These are phyloP conservation scores for Verasper variegatus DNA, from an alignment of 2,113 vertebrate species.

Conservation along the genomic window DNA sequence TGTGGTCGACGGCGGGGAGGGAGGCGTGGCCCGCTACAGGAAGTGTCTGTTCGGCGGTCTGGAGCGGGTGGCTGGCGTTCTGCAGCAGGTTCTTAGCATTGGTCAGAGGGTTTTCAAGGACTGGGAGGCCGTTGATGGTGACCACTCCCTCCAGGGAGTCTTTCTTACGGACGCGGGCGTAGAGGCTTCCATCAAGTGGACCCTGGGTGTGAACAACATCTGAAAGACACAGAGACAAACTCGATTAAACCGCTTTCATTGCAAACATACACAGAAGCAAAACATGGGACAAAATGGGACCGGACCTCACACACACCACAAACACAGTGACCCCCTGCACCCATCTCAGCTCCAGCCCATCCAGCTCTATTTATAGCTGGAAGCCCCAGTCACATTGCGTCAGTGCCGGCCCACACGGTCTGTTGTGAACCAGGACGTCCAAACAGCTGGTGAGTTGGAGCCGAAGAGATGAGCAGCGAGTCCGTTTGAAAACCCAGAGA, in stretches of 20 bases:
- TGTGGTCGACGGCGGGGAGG: slow-evolving; percentile 89
- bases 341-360: slow-evolving; percentile 34
- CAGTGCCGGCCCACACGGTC: slow-evolving; percentile 53
- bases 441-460: slow-evolving; percentile 50
- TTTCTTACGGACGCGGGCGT: slow-evolving; percentile 95
- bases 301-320: slow-evolving; percentile 9
- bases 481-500: slow-evolving; percentile 25
- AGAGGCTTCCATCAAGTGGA: slow-evolving; percentile 94
- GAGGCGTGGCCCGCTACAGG: slow-evolving; percentile 75
- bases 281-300: neutral
- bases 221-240: slow-evolving; percentile 68
- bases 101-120: slow-evolving; percentile 66
- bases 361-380: slow-evolving; percentile 67
- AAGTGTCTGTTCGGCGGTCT: slow-evolving; percentile 89
- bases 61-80: slow-evolving; percentile 68
- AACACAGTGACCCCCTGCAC: slow-evolving; percentile 47
- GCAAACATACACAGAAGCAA: neutral
- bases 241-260: neutral
- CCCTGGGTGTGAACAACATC: slow-evolving; percentile 94
- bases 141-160: slow-evolving; percentile 87
- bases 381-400: slow-evolving; percentile 67
- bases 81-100: slow-evolving; percentile 65
- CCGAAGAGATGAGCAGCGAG: slow-evolving; percentile 26
- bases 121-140: slow-evolving; percentile 82
- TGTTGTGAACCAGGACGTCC: slow-evolving; percentile 38